Evolutionary conservation across 2,888 invertebrate species (phyloP).

Genomic region (Phalera bucephala): DNA sequence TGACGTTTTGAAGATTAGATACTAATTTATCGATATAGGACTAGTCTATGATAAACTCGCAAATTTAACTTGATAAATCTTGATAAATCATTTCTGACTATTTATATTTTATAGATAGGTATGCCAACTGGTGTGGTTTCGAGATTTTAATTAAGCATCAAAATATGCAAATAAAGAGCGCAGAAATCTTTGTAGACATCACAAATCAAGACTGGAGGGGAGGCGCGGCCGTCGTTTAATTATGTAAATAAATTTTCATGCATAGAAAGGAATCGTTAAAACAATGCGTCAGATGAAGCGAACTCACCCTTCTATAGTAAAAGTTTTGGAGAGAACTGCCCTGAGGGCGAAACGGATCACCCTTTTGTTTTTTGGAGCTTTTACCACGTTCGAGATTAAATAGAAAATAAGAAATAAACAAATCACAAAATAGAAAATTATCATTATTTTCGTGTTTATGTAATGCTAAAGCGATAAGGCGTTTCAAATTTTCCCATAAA

Average conservation of each 20-base stretch:
- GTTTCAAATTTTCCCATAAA: slow-evolving; percentile 30
- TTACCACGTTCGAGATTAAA: too few relatives aligned
- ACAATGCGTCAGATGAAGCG: slow-evolving; percentile 72
- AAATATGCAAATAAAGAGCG: slow-evolving; percentile 68
- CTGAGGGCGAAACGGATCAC: slow-evolving; percentile 52
- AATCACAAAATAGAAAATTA: too few relatives aligned
- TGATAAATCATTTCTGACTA: too few relatives aligned
- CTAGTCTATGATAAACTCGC: too few relatives aligned
- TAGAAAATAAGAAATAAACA: too few relatives aligned
- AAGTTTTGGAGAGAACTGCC: slow-evolving; percentile 70
- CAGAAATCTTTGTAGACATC: slow-evolving; percentile 70
- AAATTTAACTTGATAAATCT: too few relatives aligned
- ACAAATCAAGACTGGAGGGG: slow-evolving; percentile 69
- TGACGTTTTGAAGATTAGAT: too few relatives aligned
- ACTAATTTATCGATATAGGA: too few relatives aligned
- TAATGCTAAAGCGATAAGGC: slow-evolving; percentile 8
- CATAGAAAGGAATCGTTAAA: slow-evolving; percentile 71
- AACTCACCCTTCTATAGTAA: slow-evolving; percentile 56
- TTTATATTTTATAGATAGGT: too few relatives aligned
- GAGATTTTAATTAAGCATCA: slow-evolving; percentile 55
- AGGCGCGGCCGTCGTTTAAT: slow-evolving; percentile 67
- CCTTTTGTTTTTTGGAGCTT: slow-evolving; percentile 57
- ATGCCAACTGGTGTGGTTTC: too few relatives aligned
- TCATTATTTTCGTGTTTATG: too few relatives aligned
- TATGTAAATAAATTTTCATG: slow-evolving; percentile 80